These are phyloP conservation scores for Liposcelis brunnea DNA, from an alignment of 2,888 invertebrate species.

Conservation along the genomic window DNA sequence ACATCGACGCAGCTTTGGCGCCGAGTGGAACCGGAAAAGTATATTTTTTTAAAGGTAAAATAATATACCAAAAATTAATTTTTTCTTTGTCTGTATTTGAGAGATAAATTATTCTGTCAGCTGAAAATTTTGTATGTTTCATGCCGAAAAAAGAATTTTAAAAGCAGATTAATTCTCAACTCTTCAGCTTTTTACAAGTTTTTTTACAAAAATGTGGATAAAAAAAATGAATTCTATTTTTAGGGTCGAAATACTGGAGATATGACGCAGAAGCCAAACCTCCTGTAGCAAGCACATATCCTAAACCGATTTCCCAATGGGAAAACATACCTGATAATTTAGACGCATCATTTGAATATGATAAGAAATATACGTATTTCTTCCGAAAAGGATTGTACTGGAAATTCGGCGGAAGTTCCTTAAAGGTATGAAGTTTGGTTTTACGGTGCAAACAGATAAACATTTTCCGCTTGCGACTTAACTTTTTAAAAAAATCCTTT, in stretches of 20 bases:
- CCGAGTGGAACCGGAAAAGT: conserved; percentile 97
- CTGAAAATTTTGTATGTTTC: too few species aligned
- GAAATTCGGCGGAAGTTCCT: conserved; percentile 84
- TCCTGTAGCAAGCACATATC: conserved; percentile 73
- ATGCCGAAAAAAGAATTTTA: too few species aligned
- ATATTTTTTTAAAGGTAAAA: conserved; percentile 79
- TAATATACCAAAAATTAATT: not conserved
- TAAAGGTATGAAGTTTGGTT: conserved; percentile 48
- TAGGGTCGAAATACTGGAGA: conserved; percentile 75
- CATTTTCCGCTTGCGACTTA: too few species aligned
- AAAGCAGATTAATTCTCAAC: too few species aligned
- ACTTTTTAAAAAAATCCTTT: too few species aligned
- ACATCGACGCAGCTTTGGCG: conserved; percentile 84
- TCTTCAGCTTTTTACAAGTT: too few species aligned
- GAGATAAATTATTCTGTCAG: not conserved
- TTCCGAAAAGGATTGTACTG: conserved; percentile 85
- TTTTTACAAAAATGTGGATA: too few species aligned
- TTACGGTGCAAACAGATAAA: too few species aligned
- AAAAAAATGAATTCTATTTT: too few species aligned
- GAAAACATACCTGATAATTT: conserved; percentile 74
- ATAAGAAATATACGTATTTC: conserved; percentile 93
- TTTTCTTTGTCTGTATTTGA: not conserved
- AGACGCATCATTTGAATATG: conserved; percentile 82
- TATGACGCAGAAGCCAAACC: conserved; percentile 78
- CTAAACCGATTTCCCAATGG: conserved; percentile 81